Base-by-base conservation (phyloP, 2,888 invertebrate species). In the Tachina fera region DNA sequence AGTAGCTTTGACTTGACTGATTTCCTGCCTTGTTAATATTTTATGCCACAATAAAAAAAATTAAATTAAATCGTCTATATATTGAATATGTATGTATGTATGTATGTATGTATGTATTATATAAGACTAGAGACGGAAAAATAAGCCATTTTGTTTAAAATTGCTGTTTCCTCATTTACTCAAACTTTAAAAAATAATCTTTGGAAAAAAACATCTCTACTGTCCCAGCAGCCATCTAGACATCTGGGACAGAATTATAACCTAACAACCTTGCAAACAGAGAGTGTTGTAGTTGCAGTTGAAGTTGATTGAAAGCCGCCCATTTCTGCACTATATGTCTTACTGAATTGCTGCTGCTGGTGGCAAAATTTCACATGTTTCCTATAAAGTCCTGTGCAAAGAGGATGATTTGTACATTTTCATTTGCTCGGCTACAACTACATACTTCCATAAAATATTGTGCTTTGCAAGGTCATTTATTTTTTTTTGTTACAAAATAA, bases 391-490 rank as follows among this genome's bases (percentile, higher is more conserved):
- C 19, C 56, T 79, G 11, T n/a, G 22, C 41, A 47, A 65, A 22
- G 19, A 16, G n/a, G 11, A 53, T 56, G 79, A 65, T 71, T 72
- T 72, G 63, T 39, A 56, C 43, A 41, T 43, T 65, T 56, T 47
- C 13, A 72, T 79, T 71, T 78, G 77, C 22, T 60, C 61, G 60
- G 41, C 51, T 78, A 53, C 60, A 75, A 16, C 51, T 39, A 31
- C 31, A 4, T 31, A 49, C 41, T 61, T 14, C 58, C 49, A 58
- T 47, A 67, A 80, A 22, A 65, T 72, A 65, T 58, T 65, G 47
- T 72, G 14, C 16, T 11, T 56, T 79, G 58, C 80, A 80, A 80
- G 72, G 80, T 74, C 80, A 74, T 74, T 80, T 80, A 80, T 80
- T 80, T 72, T 80, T 72, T 56, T 56, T 70, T 13, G 61, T 60